Conservation (phyloP, 2,113 vertebrate species). For the Melanocharis versteri region DNA sequence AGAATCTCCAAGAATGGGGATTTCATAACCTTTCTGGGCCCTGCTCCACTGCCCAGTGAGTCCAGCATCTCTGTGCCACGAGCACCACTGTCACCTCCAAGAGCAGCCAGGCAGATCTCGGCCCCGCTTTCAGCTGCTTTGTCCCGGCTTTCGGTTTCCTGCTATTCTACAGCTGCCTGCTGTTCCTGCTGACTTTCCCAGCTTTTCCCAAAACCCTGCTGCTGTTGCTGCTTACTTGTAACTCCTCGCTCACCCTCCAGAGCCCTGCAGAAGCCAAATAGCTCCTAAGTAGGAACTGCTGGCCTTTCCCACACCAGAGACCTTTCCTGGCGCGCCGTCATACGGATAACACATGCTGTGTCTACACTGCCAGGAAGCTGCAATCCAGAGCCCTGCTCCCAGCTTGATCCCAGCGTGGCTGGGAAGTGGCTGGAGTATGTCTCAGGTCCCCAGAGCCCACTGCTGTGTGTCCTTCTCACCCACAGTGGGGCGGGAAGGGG, state of each 20-base stretch:
- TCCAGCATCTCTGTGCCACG: background rate
- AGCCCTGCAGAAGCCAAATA: background rate
- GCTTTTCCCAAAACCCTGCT: background rate
- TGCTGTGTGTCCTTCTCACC: background rate
- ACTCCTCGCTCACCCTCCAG: background rate
- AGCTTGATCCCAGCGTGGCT: background rate
- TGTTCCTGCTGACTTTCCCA: background rate
- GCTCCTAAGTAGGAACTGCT: background rate
- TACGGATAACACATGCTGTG: constrained; percentile 40
- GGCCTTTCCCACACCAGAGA: constrained; percentile 32
- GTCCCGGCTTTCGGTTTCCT: background rate
- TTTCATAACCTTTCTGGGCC: background rate
- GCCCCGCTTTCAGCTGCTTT: background rate
- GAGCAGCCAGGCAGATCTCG: background rate
- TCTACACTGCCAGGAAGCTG: constrained; percentile 38
- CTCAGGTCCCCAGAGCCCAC: background rate
- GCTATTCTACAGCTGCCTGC: background rate
- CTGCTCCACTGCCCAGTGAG: background rate
- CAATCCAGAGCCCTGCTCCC: background rate
- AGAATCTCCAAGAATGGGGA: background rate
- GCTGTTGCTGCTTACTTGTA: background rate
- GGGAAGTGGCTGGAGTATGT: background rate
- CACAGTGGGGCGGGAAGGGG: background rate
- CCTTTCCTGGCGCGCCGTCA: background rate
- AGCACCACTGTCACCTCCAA: accelerated